A percentile compares a stretch with the other conserved stretches of the same genome.
These are phyloP conservation scores for Dioctria linearis DNA, from an alignment of 2,888 invertebrate species.

Conservation along the genomic window DNA sequence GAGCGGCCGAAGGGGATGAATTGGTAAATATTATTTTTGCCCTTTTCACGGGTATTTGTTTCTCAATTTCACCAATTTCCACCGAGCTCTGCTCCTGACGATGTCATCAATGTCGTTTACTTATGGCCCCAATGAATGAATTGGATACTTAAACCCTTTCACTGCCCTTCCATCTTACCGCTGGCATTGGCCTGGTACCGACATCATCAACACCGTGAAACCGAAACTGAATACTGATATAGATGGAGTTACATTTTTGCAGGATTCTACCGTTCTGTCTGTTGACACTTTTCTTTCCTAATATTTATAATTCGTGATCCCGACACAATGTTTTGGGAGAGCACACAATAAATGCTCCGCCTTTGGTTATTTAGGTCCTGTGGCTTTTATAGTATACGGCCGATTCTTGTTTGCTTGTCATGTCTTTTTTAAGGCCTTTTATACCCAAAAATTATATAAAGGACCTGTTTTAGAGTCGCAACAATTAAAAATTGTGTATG, in stretches of 20 bases:
- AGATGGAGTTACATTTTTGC: conserved; percentile 56
- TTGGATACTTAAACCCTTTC: conserved; percentile 48
- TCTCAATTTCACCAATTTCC: conserved; percentile 52
- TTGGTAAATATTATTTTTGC: conserved; percentile 51
- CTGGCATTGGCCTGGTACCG: not conserved
- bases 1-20: conserved; percentile 21
- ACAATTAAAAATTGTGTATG: conserved; percentile 14
- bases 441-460: not conserved
- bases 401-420: conserved; percentile 42
- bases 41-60: conserved; percentile 53
- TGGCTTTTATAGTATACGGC: conserved; percentile 40
- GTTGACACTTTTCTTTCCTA: conserved; percentile 60
- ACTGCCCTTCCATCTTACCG: conserved; percentile 11
- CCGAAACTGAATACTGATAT: conserved; percentile 51
- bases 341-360: conserved; percentile 55
- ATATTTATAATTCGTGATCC: conserved; percentile 61
- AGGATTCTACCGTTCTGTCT: conserved; percentile 55
- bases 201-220: conserved; percentile 46
- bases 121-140: conserved; percentile 45
- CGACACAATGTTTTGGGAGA: conserved; percentile 57
- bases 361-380: conserved; percentile 49
- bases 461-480: not conserved
- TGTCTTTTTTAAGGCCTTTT: conserved; percentile 23
- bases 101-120: conserved; percentile 51
- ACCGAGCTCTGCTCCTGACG: conserved; percentile 27